Base-by-base conservation (phyloP, 2,888 invertebrate genomes). In the Meghimatium bilineatum region DNA sequence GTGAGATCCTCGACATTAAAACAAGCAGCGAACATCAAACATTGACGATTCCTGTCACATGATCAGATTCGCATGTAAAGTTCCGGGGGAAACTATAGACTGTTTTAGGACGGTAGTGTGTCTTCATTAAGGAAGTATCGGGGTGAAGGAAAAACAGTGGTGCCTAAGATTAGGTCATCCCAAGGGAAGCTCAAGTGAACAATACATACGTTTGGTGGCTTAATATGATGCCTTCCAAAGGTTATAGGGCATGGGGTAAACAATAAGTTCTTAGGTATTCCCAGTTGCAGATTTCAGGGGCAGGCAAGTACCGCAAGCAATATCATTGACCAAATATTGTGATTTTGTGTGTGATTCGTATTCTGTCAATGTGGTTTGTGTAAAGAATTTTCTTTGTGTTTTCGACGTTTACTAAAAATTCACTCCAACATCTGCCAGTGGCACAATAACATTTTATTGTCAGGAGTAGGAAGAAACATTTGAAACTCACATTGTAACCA, bases 61-160 rank as follows among this genome's bases (percentile, higher is more conserved):
- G 75, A 76, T 60, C 56, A 56, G 29, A 52, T 38, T 77, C 69
- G 77, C 60, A 77, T 69, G 69, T 52, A 60, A 34, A 56, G 76
- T 82, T 82, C 83, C 83, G 83, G 77, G n/a, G 83, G 67, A 77
- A 69, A 38, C 77, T 36, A 77, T 56, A 67, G 56, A 77, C 77
- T 77, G 83, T 77, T 83, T 83, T 77, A 83, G 69, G 36, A n/a
- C 83, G 69, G 38, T 77, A 83, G 52, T 52, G 71, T 77, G 83
- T 83, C 71, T 83, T 83, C 71, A 83, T 83, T 83, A 83, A 69
- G 77, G 77, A 77, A 52, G 76, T 67, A 83, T 77, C 83, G 52
- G 77, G 69, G 77, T 36, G 23, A 77, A 29, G 38, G 26, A 38
- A 83, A 83, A 71, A 77, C 20, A 26, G 83, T 49, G 36, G 77